These are phyloP conservation scores for Xestia ashworthii DNA, from an alignment of 2,888 invertebrate genomes.

Conservation along the genomic window DNA sequence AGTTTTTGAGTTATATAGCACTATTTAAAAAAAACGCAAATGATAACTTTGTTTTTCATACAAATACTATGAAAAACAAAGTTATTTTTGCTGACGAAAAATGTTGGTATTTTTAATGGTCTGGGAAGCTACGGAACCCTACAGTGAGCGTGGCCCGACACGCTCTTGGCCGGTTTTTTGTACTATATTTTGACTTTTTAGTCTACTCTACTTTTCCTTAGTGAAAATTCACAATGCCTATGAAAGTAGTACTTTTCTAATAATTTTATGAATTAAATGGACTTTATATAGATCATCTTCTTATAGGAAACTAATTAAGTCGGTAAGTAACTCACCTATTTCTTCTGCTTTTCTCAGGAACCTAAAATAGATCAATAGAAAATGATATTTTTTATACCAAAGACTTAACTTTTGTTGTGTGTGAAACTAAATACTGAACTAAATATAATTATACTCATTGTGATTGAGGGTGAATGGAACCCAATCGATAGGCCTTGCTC, in stretches of 20 bases:
- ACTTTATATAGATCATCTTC: too few relatives aligned
- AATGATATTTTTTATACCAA: conserved; percentile 6
- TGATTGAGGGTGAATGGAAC: conserved; percentile 55
- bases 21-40: too few relatives aligned
- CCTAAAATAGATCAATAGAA: background rate
- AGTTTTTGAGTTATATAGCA: too few relatives aligned
- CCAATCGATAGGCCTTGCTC: conserved; percentile 51
- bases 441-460: conserved; percentile 49
- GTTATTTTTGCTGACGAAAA: too few relatives aligned
- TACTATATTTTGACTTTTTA: background rate
- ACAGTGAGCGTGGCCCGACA: too few relatives aligned
- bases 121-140: too few relatives aligned
- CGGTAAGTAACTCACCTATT: background rate
- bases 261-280: background rate
- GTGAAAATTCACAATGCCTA: background rate
- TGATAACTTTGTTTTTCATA: too few relatives aligned
- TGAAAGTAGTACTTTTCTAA: background rate
- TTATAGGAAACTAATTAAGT: too few relatives aligned
- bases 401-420: conserved; percentile 16
- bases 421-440: conserved; percentile 11
- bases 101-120: too few relatives aligned
- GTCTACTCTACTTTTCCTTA: background rate
- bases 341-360: background rate
- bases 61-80: too few relatives aligned
- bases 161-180: too few relatives aligned